Evolutionary conservation across 2,797 vertebrate species (phyloP), one percentile per base, ranked within the genome.

Genomic region (Harpagifer antarcticus): DNA sequence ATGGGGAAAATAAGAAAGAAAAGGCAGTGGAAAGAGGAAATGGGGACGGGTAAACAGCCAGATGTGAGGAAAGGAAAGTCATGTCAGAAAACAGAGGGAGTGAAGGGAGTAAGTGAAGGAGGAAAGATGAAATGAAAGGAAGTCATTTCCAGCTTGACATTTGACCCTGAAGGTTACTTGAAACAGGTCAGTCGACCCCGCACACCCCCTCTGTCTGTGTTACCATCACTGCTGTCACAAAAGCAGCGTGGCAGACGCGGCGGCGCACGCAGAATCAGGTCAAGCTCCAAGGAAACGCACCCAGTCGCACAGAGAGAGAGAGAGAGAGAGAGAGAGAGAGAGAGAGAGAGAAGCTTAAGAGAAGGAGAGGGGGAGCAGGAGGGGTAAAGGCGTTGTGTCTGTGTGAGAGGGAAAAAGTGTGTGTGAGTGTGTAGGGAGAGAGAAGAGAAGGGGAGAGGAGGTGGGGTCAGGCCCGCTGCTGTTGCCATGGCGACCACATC

Each of bases 401-500:
- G 72, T 70, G 62, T 72, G 82, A 54, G 73, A 20, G 67, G 45
- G 65, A 64, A 80, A 27, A 70, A 50, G 67, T 15, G 43, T 44
- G 43, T 44, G 43, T 44, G 50, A 1, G 33, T 50, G 56, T 74
- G 78, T 70, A 59, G 68, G 48, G 64, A 45, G 67, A 31, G 55
- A 58, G 40, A 55, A 52, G 27, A 47, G 56, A 58, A 55, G 57
- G 62, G 73, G 42, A 68, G 72, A 83, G 76, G 82, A 81, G 86
- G 90, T 81, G 89, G 89, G 89, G 86, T 89, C 87, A 89, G 90
- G 76, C 87, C 90, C 54, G 17, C 85, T 87, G 84, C 81, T 92
- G 93, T 94, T 94, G 83, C 92, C 81, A 93, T 93, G 90, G 84
- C 37, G 75, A 94, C 92, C 78, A 91, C 83, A 92, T 93, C 91